Evolutionary conservation across 2,888 invertebrate species (phyloP).

Genomic region (Formica aserva): DNA sequence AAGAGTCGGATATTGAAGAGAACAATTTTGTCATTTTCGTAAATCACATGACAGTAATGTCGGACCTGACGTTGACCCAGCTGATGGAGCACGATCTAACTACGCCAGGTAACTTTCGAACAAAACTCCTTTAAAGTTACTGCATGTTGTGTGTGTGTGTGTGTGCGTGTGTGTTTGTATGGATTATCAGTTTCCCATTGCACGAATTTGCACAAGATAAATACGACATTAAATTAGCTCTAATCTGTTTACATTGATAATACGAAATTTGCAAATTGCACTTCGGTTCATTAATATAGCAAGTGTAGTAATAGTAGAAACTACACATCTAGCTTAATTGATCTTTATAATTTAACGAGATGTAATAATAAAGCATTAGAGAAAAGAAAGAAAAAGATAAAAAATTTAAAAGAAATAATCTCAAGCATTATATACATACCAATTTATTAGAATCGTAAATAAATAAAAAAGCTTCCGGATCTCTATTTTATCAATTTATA

Average conservation of each 20-base stretch:
- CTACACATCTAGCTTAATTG: not conserved
- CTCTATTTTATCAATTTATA: not conserved
- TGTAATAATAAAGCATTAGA: too few relatives aligned
- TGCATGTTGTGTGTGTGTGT: not conserved
- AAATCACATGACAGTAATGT: conserved; percentile 17
- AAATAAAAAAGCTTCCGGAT: not conserved
- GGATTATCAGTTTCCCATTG: not conserved
- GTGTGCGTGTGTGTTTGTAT: not conserved
- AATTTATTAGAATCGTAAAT: not conserved
- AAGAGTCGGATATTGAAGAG: conserved; percentile 3
- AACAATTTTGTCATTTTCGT: conserved; percentile 5
- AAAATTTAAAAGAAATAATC: not conserved
- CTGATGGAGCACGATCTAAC: not conserved
- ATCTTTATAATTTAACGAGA: not conserved
- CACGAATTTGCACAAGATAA: not conserved
- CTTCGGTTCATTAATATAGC: not conserved
- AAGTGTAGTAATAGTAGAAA: not conserved
- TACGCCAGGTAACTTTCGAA: not conserved
- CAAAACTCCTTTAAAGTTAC: not conserved
- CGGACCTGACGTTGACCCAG: not conserved
- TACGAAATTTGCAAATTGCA: not conserved
- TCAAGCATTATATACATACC: not conserved
- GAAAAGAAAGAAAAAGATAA: not conserved
- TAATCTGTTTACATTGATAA: not conserved
- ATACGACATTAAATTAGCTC: not conserved